Evolutionary conservation across 1,140 invertebrate species (phyloP).

Genomic region (Sycobia sp.): DNA sequence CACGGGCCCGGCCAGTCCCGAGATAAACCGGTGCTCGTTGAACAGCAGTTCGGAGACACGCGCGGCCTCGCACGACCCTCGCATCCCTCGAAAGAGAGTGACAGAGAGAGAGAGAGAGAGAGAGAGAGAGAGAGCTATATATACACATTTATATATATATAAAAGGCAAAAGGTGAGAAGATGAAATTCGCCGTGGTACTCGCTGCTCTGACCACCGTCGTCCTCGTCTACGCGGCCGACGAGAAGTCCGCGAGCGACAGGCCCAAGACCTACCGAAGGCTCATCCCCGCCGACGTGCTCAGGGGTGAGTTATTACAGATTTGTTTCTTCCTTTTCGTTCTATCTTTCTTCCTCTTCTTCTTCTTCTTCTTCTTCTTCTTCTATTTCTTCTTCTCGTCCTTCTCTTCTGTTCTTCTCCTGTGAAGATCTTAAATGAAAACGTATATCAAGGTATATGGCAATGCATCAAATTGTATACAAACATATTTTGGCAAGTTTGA

Average conservation of each 20-base stretch:
- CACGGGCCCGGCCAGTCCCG: constrained; percentile 57
- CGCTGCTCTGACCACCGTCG: constrained; percentile 63
- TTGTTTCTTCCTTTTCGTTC: no score
- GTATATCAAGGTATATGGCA: no score
- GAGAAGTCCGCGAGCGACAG: constrained; percentile 63
- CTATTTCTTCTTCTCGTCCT: constrained; percentile 13
- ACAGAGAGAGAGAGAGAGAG: no score
- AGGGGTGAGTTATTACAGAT: constrained; percentile 76
- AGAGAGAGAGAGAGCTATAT: no score
- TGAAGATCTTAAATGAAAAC: no score
- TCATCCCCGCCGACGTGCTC: constrained; percentile 85
- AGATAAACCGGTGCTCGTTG: constrained; percentile 44
- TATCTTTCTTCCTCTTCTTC: neutral
- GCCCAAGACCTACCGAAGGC: constrained; percentile 74
- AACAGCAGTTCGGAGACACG: constrained; percentile 23
- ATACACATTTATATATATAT: no score
- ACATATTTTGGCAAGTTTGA: no score
- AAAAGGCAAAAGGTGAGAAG: no score
- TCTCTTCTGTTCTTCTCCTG: no score
- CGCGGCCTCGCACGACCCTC: neutral
- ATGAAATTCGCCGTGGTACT: constrained; percentile 51
- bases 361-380: constrained; percentile 2
- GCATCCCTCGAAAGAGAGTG: no score
- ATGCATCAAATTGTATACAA: no score
- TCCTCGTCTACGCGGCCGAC: constrained; percentile 65